Conservation (phyloP, 2,113 vertebrate species). For the Sylvietta virens region DNA sequence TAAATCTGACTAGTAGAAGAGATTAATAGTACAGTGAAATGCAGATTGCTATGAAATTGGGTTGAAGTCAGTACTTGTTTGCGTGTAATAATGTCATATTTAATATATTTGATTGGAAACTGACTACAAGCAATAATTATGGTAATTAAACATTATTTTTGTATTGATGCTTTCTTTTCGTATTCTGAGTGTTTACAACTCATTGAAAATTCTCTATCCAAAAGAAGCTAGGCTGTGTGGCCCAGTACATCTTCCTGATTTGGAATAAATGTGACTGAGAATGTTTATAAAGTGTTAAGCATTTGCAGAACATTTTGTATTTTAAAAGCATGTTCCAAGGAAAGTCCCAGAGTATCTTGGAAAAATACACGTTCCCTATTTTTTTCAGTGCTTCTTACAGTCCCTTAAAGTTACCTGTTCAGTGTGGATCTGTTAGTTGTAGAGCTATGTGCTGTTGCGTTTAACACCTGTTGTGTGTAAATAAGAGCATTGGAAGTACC, state of each 20-base stretch:
- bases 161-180: neutral
- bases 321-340: neutral
- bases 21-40: neutral
- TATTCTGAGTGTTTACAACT: neutral
- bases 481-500: neutral
- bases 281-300: slow-evolving; percentile 17
- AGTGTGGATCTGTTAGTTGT: neutral
- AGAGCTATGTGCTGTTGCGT: neutral
- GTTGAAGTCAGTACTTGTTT: neutral
- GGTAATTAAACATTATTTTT: neutral
- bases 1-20: neutral
- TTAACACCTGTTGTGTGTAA: neutral
- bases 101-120: neutral
- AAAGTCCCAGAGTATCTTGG: neutral
- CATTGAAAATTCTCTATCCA: neutral
- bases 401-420: neutral
- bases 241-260: neutral
- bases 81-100: neutral
- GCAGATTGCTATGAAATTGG: neutral
- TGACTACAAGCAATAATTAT: neutral
- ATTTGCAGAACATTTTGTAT: neutral
- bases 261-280: neutral
- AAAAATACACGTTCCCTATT: neutral
- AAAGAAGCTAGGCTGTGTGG: neutral
- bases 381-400: neutral